These are phyloP conservation scores for Embidobia sp. DNA, from an alignment of 2,888 invertebrate genomes.

Conservation along the genomic window DNA sequence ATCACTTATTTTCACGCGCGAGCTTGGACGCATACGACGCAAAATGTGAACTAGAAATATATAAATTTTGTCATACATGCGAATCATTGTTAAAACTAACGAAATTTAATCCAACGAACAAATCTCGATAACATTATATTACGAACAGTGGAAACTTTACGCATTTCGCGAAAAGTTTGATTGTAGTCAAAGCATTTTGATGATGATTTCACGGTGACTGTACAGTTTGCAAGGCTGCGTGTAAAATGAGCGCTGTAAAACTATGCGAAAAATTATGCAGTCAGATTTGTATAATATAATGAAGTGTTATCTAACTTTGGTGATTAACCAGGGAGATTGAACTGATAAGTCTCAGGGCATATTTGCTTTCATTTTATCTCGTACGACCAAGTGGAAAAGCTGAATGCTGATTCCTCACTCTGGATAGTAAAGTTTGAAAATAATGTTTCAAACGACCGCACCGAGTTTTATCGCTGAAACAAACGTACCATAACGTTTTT, in stretches of 20 bases:
- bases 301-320: constrained; percentile 63
- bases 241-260: constrained; percentile 53
- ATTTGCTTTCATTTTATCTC: constrained; percentile 62
- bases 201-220: constrained; percentile 12
- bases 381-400: constrained; percentile 33
- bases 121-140: constrained; percentile 23
- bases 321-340: constrained; percentile 57
- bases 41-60: too few relatives aligned
- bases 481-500: constrained; percentile 34
- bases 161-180: constrained; percentile 43
- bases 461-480: constrained; percentile 33
- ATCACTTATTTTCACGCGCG: constrained; percentile 63
- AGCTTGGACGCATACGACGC: too few relatives aligned
- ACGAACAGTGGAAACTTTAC: constrained; percentile 23
- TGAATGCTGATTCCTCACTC: constrained; percentile 46
- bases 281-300: constrained; percentile 55
- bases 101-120: constrained; percentile 5
- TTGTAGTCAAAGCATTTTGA: constrained; percentile 42
- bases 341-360: constrained; percentile 60
- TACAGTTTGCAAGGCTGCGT: constrained; percentile 25
- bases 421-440: constrained; percentile 54
- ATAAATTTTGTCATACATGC: not conserved
- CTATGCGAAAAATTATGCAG: constrained; percentile 53
- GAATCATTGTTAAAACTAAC: constrained; percentile 3
- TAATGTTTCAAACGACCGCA: constrained; percentile 46